Conservation (phyloP, 2,888 invertebrate genomes). For the Lepidocyrtinus sp. region DNA sequence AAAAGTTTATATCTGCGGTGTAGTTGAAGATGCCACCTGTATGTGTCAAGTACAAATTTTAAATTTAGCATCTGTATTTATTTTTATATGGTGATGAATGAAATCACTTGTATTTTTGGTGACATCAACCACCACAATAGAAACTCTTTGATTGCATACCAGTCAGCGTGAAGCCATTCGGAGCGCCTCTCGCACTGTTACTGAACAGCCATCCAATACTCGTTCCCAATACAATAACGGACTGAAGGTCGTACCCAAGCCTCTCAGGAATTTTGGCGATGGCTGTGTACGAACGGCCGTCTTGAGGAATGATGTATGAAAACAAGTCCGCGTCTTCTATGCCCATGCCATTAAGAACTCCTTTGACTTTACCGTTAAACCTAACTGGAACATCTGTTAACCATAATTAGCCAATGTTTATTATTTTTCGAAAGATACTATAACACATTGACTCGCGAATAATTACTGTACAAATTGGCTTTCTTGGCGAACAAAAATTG, state of each 20-base stretch:
- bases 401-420: background rate
- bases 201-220: constrained; percentile 96
- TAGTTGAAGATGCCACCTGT: constrained; percentile 89
- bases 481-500: background rate
- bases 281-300: constrained; percentile 92
- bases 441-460: background rate
- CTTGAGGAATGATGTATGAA: constrained; percentile 90
- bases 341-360: constrained; percentile 83
- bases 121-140: background rate
- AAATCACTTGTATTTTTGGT: background rate
- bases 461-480: background rate
- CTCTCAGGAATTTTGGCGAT: constrained; percentile 84
- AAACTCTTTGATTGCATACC: too few relatives aligned
- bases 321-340: constrained; percentile 87
- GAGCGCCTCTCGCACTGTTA: constrained; percentile 80
- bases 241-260: constrained; percentile 85
- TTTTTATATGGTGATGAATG: background rate
- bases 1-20: constrained; percentile 84
- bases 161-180: constrained; percentile 92
- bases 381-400: constrained; percentile 84
- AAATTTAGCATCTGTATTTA: background rate
- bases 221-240: constrained; percentile 87
- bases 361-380: constrained; percentile 90
- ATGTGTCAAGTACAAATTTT: background rate
- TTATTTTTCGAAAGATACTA: background rate